phyloP scores from a whole-genome alignment of 2,113 vertebrate species.

The Eonycteris spelaea region DNA sequence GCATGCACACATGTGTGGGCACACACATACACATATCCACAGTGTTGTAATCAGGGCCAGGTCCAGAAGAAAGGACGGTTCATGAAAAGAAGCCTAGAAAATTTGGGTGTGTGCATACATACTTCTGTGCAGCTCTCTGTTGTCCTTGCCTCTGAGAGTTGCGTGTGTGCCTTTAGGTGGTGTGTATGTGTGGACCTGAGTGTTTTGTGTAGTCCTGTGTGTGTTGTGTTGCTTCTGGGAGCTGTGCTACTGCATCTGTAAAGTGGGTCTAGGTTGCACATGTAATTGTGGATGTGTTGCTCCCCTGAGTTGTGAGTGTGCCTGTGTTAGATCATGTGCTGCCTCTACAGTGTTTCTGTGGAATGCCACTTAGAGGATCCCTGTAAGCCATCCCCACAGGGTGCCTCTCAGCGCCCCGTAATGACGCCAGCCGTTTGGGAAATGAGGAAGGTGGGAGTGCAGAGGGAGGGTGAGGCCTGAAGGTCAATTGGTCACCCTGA shows the following conservation, averaged over 20 bases:
- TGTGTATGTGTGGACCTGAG: background rate
- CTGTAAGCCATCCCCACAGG: background rate
- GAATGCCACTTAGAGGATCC: background rate
- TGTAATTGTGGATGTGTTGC: background rate
- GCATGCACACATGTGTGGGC: background rate
- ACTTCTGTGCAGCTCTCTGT: background rate
- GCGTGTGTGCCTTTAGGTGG: background rate
- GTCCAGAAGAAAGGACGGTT: background rate
- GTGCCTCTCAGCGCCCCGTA: background rate
- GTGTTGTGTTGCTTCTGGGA: background rate
- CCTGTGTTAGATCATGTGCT: background rate
- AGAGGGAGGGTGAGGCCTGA: conserved; percentile 8
- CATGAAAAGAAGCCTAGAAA: conserved; percentile 2
- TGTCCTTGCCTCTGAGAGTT: background rate
- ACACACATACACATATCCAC: background rate
- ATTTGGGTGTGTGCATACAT: background rate
- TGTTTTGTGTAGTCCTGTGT: background rate
- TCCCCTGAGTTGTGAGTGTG: background rate
- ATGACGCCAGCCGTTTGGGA: conserved; percentile 60
- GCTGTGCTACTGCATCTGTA: background rate
- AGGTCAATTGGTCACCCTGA: conserved; percentile 49
- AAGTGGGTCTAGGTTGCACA: background rate
- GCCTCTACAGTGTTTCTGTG: background rate
- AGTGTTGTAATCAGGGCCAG: background rate
- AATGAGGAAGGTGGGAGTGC: conserved; percentile 56